A percentile compares a stretch with the other conserved stretches of the same genome.
Evolutionary conservation across 1,140 invertebrate genomes (phyloP).

Genomic region (Ceratosolen solmsi): DNA sequence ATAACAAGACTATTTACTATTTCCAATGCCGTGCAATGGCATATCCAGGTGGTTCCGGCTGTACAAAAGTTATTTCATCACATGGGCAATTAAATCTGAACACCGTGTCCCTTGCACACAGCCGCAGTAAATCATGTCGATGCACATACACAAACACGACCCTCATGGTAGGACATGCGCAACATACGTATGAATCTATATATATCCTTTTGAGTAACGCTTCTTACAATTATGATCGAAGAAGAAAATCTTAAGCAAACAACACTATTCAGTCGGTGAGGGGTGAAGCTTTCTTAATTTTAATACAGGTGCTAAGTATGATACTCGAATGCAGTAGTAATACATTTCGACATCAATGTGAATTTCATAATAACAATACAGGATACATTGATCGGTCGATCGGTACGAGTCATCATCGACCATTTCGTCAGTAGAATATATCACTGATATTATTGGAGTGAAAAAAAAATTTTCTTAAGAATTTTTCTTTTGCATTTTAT

Average conservation of each 20-base stretch:
- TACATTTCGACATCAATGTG: no score
- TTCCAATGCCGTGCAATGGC: not conserved
- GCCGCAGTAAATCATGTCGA: not conserved
- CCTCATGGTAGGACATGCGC: conserved; percentile 1
- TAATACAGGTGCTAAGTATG: no score
- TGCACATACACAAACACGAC: not conserved
- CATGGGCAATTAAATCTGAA: conserved; percentile 19
- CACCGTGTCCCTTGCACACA: not conserved
- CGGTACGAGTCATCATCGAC: no score
- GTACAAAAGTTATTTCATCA: conserved; percentile 4
- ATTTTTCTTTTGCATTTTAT: no score
- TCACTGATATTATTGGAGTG: no score
- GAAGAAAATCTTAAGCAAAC: not conserved
- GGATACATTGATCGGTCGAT: no score
- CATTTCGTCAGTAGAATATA: no score
- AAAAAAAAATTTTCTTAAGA: no score
- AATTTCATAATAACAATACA: no score
- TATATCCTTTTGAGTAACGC: not conserved
- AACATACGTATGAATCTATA: not conserved
- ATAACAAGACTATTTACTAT: not conserved
- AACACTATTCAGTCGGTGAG: not conserved
- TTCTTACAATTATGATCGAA: not conserved
- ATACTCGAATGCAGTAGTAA: no score
- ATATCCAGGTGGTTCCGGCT: not conserved
- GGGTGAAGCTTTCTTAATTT: not conserved